These are phyloP conservation scores for Drosophila falleni DNA, from an alignment of 2,888 invertebrate genomes.

Conservation along the genomic window DNA sequence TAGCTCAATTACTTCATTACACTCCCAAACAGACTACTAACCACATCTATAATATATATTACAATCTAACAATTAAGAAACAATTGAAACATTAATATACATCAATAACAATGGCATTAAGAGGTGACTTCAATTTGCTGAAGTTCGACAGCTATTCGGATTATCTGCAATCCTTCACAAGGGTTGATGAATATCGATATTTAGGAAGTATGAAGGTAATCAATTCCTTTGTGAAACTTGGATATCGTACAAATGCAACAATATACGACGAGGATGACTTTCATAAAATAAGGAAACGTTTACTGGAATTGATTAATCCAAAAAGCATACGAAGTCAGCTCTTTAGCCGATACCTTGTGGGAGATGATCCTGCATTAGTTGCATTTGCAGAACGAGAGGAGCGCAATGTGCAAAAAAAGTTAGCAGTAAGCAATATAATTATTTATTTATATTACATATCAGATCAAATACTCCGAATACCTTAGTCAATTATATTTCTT, in stretches of 20 bases:
- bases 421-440: conserved; percentile 87
- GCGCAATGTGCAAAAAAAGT: conserved; percentile 90
- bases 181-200: conserved; percentile 90
- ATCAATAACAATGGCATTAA: conserved; percentile 11
- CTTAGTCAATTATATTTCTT: conserved; percentile 60
- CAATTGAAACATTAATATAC: not conserved
- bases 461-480: not conserved
- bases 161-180: conserved; percentile 92
- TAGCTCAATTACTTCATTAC: not conserved
- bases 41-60: not conserved
- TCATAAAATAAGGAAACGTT: conserved; percentile 86
- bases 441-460: too few relatives aligned
- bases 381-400: conserved; percentile 87
- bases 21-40: conserved; percentile 1
- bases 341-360: conserved; percentile 87
- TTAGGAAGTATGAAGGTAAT: conserved; percentile 90
- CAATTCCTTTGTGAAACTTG: conserved; percentile 91
- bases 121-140: conserved; percentile 57
- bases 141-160: conserved; percentile 88
- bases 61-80: not conserved
- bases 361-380: conserved; percentile 88
- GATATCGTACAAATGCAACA: conserved; percentile 87
- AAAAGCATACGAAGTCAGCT: conserved; percentile 84
- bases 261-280: conserved; percentile 88
- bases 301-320: conserved; percentile 87